Evolutionary conservation across 2,113 vertebrate species (phyloP).

Genomic region (Bufo bufo): DNA sequence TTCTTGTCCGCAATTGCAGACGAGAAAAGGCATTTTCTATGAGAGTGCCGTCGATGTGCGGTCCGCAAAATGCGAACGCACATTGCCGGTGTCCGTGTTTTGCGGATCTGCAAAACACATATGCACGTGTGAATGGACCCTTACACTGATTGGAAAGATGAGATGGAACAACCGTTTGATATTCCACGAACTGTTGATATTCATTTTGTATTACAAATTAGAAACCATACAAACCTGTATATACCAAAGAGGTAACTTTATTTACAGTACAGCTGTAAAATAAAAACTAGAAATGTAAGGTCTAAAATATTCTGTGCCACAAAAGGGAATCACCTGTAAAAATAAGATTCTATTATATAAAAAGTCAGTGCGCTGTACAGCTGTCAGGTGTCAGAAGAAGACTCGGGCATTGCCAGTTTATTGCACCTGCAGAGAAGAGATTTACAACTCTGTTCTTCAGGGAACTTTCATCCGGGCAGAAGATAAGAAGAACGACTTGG

Average conservation of each 20-base stretch:
- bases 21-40: too few relatives aligned
- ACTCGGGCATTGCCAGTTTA: neutral
- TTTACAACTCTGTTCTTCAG: neutral
- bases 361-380: neutral
- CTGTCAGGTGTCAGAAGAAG: neutral
- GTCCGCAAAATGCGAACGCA: too few relatives aligned
- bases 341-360: slow-evolving; percentile 32
- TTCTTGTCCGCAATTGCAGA: too few relatives aligned
- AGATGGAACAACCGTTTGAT: too few relatives aligned
- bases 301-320: too few relatives aligned
- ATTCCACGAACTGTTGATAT: too few relatives aligned
- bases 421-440: slow-evolving; percentile 17
- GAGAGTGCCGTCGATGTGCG: too few relatives aligned
- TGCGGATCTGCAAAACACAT: too few relatives aligned
- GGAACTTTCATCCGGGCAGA: slow-evolving; percentile 60
- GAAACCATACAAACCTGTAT: neutral
- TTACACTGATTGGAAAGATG: too few relatives aligned
- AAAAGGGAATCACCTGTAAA: neutral
- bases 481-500: slow-evolving; percentile 64
- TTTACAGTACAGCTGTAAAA: slow-evolving; percentile 4
- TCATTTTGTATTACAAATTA: too few relatives aligned
- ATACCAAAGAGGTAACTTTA: slow-evolving; percentile 41
- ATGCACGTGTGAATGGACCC: too few relatives aligned
- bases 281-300: slow-evolving; percentile 30
- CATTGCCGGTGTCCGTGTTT: too few relatives aligned